A percentile compares a stretch with the other conserved stretches of the same genome.
Conservation (phyloP, 2,888 invertebrate genomes). For the Sinodicranocentrus sp. region DNA sequence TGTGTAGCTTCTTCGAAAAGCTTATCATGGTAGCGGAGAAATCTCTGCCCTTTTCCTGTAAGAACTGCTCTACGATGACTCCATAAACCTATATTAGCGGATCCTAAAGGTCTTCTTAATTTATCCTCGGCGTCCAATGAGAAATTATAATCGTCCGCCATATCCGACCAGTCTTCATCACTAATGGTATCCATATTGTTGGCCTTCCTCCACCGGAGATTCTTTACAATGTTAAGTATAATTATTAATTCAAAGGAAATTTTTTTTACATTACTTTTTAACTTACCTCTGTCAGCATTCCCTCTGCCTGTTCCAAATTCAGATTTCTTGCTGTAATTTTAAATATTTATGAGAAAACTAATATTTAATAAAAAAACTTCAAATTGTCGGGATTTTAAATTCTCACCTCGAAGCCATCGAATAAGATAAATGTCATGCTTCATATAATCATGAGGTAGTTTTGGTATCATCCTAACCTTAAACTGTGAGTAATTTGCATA, state of each 20-base stretch:
- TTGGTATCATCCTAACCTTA: slow-evolving; percentile 18
- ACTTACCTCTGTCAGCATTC: slow-evolving; percentile 39
- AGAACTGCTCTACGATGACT: slow-evolving; percentile 20
- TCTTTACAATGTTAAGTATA: too few species aligned
- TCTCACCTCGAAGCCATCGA: slow-evolving; percentile 29
- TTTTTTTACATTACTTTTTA: not conserved
- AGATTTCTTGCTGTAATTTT: slow-evolving; percentile 17
- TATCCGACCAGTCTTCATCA: slow-evolving; percentile 55
- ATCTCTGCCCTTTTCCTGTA: slow-evolving; percentile 42
- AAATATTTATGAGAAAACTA: not conserved
- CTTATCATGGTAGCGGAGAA: slow-evolving; percentile 43
- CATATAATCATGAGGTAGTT: slow-evolving; percentile 52
- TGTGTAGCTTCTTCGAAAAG: slow-evolving; percentile 51
- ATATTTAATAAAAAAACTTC: not conserved
- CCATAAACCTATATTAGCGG: slow-evolving; percentile 20
- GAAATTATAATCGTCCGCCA: not conserved
- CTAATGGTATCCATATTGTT: slow-evolving; percentile 44
- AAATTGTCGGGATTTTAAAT: not conserved
- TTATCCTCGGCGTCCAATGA: slow-evolving; percentile 20
- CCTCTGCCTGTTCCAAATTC: slow-evolving; percentile 32
- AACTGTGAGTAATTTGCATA: too few species aligned
- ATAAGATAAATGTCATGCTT: slow-evolving; percentile 49
- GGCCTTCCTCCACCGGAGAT: slow-evolving; percentile 33
- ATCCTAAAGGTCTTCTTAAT: slow-evolving; percentile 36
- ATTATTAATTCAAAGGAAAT: not conserved